phyloP scores from a whole-genome alignment of 1,140 invertebrate species.

The Odontomachus brunneus region DNA sequence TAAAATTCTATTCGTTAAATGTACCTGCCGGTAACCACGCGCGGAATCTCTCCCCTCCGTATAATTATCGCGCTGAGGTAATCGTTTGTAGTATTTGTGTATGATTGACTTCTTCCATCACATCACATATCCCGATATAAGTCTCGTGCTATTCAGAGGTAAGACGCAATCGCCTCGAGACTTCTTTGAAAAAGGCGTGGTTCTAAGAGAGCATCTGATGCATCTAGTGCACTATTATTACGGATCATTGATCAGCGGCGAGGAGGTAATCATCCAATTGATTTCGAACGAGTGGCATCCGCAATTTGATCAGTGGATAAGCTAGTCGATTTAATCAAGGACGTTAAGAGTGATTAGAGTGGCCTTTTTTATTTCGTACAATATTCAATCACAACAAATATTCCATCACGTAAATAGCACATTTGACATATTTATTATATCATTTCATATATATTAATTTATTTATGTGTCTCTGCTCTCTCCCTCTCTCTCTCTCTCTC shows the following conservation, averaged over 20 bases:
- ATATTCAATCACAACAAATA: too few relatives aligned
- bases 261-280: conserved; percentile 31
- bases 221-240: background rate
- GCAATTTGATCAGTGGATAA: conserved; percentile 41
- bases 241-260: background rate
- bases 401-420: too few relatives aligned
- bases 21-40: too few relatives aligned
- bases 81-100: background rate
- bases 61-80: too few relatives aligned
- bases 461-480: too few relatives aligned
- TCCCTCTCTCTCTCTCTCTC: background rate
- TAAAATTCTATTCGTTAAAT: too few relatives aligned
- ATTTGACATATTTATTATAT: too few relatives aligned
- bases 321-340: conserved; percentile 27
- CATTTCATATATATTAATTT: too few relatives aligned
- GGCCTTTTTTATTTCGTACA: background rate
- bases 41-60: too few relatives aligned
- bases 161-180: background rate
- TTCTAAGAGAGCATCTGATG: background rate
- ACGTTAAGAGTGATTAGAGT: conserved; percentile 8
- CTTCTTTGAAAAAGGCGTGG: background rate
- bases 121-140: background rate
- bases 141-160: background rate
- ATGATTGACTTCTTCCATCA: background rate
- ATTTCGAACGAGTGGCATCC: conserved; percentile 29